A percentile compares a stretch with the other conserved stretches of the same genome.
These are phyloP conservation scores for Antechinus flavipes DNA, from an alignment of 2,113 vertebrate species.

Conservation along the genomic window DNA sequence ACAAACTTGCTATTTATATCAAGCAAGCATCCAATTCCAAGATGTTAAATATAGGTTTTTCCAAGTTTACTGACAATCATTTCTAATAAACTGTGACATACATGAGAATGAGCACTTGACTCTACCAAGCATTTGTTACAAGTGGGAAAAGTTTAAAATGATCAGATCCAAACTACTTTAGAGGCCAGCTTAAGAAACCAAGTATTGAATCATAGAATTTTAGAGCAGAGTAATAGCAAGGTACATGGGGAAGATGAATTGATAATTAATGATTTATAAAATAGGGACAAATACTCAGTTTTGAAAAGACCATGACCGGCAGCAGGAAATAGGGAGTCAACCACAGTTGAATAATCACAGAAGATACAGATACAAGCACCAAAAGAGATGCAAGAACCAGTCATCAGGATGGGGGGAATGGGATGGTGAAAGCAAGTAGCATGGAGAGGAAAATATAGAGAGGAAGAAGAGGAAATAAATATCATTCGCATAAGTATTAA, in stretches of 20 bases:
- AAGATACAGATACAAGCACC: not conserved
- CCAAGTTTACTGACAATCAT: conserved; percentile 69
- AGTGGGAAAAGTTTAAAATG: conserved; percentile 64
- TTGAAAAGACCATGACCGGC: not conserved
- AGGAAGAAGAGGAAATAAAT: not conserved
- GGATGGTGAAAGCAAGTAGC: not conserved
- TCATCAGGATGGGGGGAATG: not conserved
- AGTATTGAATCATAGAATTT: not conserved
- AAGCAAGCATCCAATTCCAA: conserved; percentile 73
- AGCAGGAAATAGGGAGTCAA: not conserved
- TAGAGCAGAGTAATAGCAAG: not conserved
- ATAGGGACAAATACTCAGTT: not conserved
- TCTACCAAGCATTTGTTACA: conserved; percentile 63
- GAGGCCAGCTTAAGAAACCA: not conserved
- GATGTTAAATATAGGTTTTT: conserved; percentile 76
- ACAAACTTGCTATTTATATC: conserved; percentile 78
- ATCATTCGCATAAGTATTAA: not conserved
- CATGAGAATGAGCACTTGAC: conserved; percentile 66
- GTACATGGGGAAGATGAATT: not conserved
- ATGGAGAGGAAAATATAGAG: not conserved
- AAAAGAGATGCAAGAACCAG: not conserved
- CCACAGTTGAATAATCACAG: not conserved
- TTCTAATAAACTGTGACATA: conserved; percentile 71
- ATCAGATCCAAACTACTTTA: conserved; percentile 47
- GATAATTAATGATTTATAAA: not conserved